Conservation (phyloP, 1,140 invertebrate species). For the Hermetia illucens region DNA sequence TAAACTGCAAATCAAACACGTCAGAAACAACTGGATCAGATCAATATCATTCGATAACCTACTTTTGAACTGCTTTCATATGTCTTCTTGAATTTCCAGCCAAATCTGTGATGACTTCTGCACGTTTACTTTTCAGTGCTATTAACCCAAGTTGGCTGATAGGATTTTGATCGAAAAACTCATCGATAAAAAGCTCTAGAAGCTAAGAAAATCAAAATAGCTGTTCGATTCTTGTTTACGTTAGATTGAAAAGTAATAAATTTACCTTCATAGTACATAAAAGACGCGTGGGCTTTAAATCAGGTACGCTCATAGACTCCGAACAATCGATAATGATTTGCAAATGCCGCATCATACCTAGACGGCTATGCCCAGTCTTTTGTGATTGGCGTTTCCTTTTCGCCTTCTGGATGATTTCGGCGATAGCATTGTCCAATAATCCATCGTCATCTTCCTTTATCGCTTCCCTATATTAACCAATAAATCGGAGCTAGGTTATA, state of each 20-base stretch:
- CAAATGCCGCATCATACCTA: constrained; percentile 95
- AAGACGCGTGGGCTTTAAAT: constrained; percentile 89
- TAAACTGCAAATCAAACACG: constrained; percentile 28
- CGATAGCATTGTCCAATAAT: constrained; percentile 71
- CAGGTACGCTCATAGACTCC: constrained; percentile 82
- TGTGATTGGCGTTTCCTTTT: constrained; percentile 63
- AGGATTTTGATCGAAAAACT: constrained; percentile 97
- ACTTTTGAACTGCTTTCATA: constrained; percentile 47
- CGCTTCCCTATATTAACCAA: constrained; percentile 70
- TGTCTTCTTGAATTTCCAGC: constrained; percentile 75
- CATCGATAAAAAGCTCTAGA: constrained; percentile 85
- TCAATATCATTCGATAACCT: constrained; percentile 8
- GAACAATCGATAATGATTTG: constrained; percentile 88
- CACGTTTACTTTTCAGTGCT: constrained; percentile 80
- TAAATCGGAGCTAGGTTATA: too few species aligned
- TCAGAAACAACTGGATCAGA: not conserved
- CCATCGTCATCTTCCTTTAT: constrained; percentile 93
- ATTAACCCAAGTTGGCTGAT: constrained; percentile 94
- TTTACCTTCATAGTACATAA: constrained; percentile 73
- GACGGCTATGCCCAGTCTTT: constrained; percentile 55
- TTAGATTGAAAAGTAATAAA: constrained; percentile 1
- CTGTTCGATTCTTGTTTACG: not conserved
- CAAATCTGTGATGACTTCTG: constrained; percentile 81
- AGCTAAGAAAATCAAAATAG: constrained; percentile 44
- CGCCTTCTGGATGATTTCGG: constrained; percentile 80